Evolutionary conservation across 2,113 vertebrate species (phyloP).

Genomic region (Trochalopteron elliotii): DNA sequence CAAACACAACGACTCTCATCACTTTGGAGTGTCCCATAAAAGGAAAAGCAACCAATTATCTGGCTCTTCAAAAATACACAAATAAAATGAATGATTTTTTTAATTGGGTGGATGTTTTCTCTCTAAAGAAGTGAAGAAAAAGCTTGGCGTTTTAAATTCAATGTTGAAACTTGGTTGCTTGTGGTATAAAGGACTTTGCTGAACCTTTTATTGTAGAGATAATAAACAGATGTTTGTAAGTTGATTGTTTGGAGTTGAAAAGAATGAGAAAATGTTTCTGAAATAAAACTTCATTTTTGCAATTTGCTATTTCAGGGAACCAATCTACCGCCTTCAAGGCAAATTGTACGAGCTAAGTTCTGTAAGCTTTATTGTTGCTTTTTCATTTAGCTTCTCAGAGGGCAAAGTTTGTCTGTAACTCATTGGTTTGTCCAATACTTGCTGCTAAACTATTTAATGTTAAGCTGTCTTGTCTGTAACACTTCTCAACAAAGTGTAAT

Average conservation of each 20-base stretch:
- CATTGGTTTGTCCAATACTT: slow-evolving; percentile 71
- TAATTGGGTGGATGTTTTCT: slow-evolving; percentile 10
- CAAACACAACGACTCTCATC: slow-evolving; percentile 13
- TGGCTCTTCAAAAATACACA: slow-evolving; percentile 25
- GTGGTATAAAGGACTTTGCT: slow-evolving; percentile 40
- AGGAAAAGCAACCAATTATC: not conserved
- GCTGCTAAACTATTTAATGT: slow-evolving; percentile 67
- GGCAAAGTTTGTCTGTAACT: slow-evolving; percentile 74
- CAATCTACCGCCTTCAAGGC: slow-evolving; percentile 86
- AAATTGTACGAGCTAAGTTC: slow-evolving; percentile 93
- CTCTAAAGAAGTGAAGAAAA: not conserved
- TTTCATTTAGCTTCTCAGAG: slow-evolving; percentile 77
- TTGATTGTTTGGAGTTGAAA: slow-evolving; percentile 69
- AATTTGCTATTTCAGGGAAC: slow-evolving; percentile 88
- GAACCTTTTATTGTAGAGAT: slow-evolving; percentile 59
- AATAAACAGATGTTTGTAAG: slow-evolving; percentile 62
- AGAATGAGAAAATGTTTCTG: slow-evolving; percentile 72
- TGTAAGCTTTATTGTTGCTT: slow-evolving; percentile 86
- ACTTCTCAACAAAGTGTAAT: slow-evolving; percentile 51
- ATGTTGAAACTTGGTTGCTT: not conserved
- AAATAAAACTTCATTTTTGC: slow-evolving; percentile 75
- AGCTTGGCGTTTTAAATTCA: not conserved
- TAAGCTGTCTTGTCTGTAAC: slow-evolving; percentile 66
- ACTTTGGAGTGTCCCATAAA: slow-evolving; percentile 31
- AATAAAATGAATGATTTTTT: slow-evolving; percentile 3